phyloP scores from a whole-genome alignment of 2,113 vertebrate genomes.

The Chloropsis hardwickii region DNA sequence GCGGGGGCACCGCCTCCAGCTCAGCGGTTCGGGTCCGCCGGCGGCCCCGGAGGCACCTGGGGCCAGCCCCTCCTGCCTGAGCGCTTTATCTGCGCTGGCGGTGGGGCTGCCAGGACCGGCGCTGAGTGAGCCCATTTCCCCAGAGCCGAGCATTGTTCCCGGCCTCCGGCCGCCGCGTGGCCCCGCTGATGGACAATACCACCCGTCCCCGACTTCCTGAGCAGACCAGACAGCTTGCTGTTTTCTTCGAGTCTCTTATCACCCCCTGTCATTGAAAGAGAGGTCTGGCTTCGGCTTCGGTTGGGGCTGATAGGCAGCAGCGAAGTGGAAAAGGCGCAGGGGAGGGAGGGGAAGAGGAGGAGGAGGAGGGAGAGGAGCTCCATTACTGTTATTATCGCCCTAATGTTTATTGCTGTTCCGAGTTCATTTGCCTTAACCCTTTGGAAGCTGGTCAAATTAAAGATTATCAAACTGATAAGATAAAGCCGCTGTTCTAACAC shows the following conservation, averaged over 20 bases:
- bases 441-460: conserved; percentile 72
- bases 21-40: background rate
- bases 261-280: conserved; percentile 65
- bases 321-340: conserved; percentile 12
- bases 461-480: conserved; percentile 72
- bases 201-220: conserved; percentile 75
- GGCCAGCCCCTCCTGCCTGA: background rate
- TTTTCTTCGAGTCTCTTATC: conserved; percentile 76
- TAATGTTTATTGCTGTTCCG: conserved; percentile 14
- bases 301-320: conserved; percentile 64
- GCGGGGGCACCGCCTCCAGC: background rate
- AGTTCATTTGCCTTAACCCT: conserved; percentile 68
- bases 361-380: background rate
- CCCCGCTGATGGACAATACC: conserved; percentile 66
- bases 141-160: conserved; percentile 57
- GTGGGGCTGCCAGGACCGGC: background rate
- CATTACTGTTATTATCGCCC: background rate
- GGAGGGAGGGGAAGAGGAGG: background rate
- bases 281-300: conserved; percentile 65
- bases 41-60: background rate
- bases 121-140: conserved; percentile 71
- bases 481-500: conserved; percentile 64
- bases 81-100: conserved; percentile 39
- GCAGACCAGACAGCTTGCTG: conserved; percentile 73
- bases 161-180: conserved; percentile 46